Evolutionary conservation across 2,888 invertebrate species (phyloP).

Genomic region (Cheiracanthium punctorium): DNA sequence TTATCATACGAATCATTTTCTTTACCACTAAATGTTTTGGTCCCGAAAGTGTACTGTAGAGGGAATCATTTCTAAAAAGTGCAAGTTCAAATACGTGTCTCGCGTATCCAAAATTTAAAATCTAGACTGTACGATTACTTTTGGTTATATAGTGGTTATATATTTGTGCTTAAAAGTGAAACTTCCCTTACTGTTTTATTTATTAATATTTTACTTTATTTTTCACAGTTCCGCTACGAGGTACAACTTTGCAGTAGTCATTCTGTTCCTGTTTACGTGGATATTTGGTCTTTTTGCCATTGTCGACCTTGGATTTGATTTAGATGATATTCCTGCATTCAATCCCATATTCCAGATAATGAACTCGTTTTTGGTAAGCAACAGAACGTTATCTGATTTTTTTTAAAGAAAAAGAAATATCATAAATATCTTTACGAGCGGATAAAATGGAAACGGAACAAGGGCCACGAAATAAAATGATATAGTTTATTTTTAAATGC

Average conservation of each 20-base stretch:
- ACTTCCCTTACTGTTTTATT: background rate
- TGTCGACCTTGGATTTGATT: slow-evolving; percentile 57
- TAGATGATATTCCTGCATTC: slow-evolving; percentile 54
- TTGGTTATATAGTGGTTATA: background rate
- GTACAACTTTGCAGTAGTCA: slow-evolving; percentile 39
- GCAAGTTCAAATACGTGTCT: too few relatives aligned
- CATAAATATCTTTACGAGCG: too few relatives aligned
- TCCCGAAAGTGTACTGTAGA: too few relatives aligned
- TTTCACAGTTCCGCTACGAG: slow-evolving; percentile 39
- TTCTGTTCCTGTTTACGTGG: slow-evolving; percentile 55
- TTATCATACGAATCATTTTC: too few relatives aligned
- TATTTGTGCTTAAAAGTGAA: background rate
- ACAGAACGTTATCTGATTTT: too few relatives aligned
- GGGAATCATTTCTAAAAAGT: too few relatives aligned
- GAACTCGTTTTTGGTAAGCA: slow-evolving; percentile 54
- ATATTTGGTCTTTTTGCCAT: slow-evolving; percentile 50
- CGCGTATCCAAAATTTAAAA: too few relatives aligned
- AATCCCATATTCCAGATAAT: slow-evolving; percentile 67
- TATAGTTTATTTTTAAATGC: too few relatives aligned
- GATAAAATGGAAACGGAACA: too few relatives aligned
- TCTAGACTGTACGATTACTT: background rate
- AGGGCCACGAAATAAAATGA: too few relatives aligned
- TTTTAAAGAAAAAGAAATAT: too few relatives aligned
- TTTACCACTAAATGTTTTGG: too few relatives aligned
- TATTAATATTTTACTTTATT: slow-evolving; percentile 3